Evolutionary conservation across 2,888 invertebrate species (phyloP).

Genomic region (Orchesellides sinensis): DNA sequence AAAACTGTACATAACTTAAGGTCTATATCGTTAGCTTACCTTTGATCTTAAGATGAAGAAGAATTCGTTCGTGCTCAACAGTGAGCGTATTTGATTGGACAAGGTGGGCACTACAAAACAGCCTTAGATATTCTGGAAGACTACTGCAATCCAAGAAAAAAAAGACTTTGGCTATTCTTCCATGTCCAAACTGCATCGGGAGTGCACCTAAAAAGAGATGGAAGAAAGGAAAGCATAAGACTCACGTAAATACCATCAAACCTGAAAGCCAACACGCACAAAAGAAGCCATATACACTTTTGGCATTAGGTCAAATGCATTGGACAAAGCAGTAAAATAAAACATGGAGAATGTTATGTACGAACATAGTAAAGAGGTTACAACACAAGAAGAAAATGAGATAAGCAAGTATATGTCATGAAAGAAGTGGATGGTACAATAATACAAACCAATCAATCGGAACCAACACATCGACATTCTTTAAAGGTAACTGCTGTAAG

Average conservation of each 20-base stretch:
- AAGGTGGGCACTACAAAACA: too few relatives aligned
- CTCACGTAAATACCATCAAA: not conserved
- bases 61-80: too few relatives aligned
- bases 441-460: conserved; percentile 65
- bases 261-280: not conserved
- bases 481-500: conserved; percentile 41
- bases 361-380: not conserved
- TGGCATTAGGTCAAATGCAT: not conserved
- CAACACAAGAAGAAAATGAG: not conserved
- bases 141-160: too few relatives aligned
- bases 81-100: too few relatives aligned
- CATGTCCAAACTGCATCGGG: too few relatives aligned
- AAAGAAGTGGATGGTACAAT: conserved; percentile 29
- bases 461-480: conserved; percentile 64
- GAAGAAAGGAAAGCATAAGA: not conserved
- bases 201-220: too few relatives aligned
- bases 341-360: too few relatives aligned
- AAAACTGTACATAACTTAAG: too few relatives aligned
- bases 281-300: not conserved
- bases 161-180: too few relatives aligned
- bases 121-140: too few relatives aligned
- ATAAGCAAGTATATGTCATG: conserved; percentile 26
- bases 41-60: too few relatives aligned
- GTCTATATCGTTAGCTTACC: too few relatives aligned
- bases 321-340: not conserved